Evolutionary conservation across 2,888 invertebrate genomes (phyloP).

Genomic region (Parnassius smintheus): DNA sequence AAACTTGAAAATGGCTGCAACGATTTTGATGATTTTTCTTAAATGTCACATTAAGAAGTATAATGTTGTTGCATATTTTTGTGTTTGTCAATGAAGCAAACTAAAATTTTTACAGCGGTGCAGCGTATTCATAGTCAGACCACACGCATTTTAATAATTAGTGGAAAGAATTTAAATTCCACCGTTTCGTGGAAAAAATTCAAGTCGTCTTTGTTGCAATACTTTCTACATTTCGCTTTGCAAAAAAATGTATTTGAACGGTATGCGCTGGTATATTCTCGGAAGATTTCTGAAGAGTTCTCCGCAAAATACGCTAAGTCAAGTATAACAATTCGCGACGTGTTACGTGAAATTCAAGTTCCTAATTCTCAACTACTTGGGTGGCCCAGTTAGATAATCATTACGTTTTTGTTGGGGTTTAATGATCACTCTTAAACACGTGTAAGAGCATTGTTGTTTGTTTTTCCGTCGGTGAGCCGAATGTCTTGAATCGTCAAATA

Average conservation of each 20-base stretch:
- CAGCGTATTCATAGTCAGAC: constrained; percentile 69
- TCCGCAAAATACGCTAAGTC: constrained; percentile 48
- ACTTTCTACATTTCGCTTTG: constrained; percentile 67
- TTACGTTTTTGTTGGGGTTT: constrained; percentile 70
- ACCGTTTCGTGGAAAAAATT: constrained; percentile 70
- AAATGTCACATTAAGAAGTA: too few relatives aligned
- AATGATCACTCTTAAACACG: constrained; percentile 60
- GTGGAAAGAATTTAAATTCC: constrained; percentile 73
- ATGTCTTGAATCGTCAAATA: constrained; percentile 15
- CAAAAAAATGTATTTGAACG: constrained; percentile 72
- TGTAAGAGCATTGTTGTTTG: constrained; percentile 58
- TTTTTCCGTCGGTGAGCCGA: constrained; percentile 8
- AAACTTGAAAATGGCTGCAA: too few relatives aligned
- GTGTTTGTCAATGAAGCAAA: constrained; percentile 38
- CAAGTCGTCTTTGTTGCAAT: constrained; percentile 60
- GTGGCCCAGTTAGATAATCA: constrained; percentile 69
- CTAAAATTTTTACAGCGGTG: constrained; percentile 42
- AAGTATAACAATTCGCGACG: constrained; percentile 67
- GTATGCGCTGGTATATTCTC: constrained; percentile 65
- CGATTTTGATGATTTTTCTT: too few relatives aligned
- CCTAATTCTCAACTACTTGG: constrained; percentile 67
- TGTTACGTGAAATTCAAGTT: constrained; percentile 69
- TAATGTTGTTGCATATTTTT: background rate
- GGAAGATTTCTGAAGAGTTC: constrained; percentile 56
- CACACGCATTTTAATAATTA: constrained; percentile 75